phyloP scores from a whole-genome alignment of 2,888 invertebrate species.

The Adelognathus sp. region DNA sequence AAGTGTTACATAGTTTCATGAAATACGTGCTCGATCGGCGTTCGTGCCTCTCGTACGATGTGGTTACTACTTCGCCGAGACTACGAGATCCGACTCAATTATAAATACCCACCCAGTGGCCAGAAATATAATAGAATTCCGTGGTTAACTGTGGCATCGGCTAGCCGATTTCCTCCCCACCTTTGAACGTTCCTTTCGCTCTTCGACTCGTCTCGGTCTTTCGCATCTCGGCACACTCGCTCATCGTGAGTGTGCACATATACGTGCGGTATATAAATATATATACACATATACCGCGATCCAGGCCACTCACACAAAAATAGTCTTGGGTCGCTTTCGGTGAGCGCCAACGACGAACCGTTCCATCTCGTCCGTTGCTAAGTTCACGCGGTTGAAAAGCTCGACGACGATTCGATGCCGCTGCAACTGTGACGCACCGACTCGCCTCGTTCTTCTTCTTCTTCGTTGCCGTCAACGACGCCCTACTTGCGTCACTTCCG shows the following conservation, averaged over 20 bases:
- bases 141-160: constrained; percentile 48
- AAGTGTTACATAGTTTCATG: neutral
- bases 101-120: constrained; percentile 61
- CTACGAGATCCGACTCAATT: constrained; percentile 41
- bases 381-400: constrained; percentile 17
- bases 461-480: neutral
- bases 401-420: constrained; percentile 16
- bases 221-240: constrained; percentile 36
- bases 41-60: neutral
- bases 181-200: constrained; percentile 8
- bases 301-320: constrained; percentile 72
- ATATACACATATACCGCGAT: constrained; percentile 68
- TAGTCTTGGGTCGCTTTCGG: constrained; percentile 68
- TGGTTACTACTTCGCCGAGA: neutral
- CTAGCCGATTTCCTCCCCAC: constrained; percentile 52
- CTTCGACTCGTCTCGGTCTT: constrained; percentile 25
- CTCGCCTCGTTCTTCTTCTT: constrained; percentile 35
- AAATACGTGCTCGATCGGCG: neutral
- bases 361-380: constrained; percentile 29
- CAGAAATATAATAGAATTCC: constrained; percentile 65
- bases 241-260: constrained; percentile 52
- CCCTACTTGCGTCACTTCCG: neutral
- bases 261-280: too few species aligned
- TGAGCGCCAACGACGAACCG: constrained; percentile 63
- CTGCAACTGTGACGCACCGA: constrained; percentile 40